A percentile compares a stretch with the other conserved stretches of the same genome.
Conservation (phyloP, 2,797 vertebrate genomes). For the Melanotaenia boesemani region DNA sequence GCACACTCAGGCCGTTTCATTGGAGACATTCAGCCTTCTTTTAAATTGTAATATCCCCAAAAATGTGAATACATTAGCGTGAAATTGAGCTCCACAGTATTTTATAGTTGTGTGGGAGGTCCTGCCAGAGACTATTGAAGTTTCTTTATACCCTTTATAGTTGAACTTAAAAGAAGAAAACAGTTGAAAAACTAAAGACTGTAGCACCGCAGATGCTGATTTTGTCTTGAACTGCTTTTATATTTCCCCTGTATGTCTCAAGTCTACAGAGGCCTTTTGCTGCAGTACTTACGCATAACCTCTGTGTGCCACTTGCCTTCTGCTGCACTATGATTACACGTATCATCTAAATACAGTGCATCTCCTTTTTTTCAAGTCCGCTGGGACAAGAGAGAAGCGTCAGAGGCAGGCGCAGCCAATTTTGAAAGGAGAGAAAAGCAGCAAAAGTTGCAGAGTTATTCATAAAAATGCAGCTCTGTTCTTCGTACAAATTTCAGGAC, state of each 20-base stretch:
- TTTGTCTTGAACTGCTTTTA: slow-evolving; percentile 42
- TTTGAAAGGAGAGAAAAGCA: slow-evolving; percentile 10
- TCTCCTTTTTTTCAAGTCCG: slow-evolving; percentile 30
- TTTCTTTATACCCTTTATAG: not conserved
- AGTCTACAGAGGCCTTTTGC: slow-evolving; percentile 58
- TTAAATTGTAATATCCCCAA: slow-evolving; percentile 3
- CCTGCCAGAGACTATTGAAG: slow-evolving; percentile 5
- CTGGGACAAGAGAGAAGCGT: slow-evolving; percentile 4
- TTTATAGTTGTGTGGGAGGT: not conserved
- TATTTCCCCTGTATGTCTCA: slow-evolving; percentile 24
- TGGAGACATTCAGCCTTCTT: not conserved
- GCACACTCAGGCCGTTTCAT: slow-evolving; percentile 11
- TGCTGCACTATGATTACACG: slow-evolving; percentile 65
- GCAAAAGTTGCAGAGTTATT: slow-evolving; percentile 18
- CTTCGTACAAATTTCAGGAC: slow-evolving; percentile 4
- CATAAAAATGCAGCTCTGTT: slow-evolving; percentile 11
- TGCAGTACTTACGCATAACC: slow-evolving; percentile 69
- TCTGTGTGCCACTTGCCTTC: slow-evolving; percentile 37
- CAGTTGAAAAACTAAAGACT: slow-evolving; percentile 6
- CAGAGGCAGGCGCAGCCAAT: slow-evolving; percentile 12
- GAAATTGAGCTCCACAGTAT: slow-evolving; percentile 9
- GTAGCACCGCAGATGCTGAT: slow-evolving; percentile 47
- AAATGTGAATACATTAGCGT: slow-evolving; percentile 6
- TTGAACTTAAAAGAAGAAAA: slow-evolving; percentile 15
- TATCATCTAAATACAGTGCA: slow-evolving; percentile 58